A percentile compares a stretch with the other conserved stretches of the same genome.
phyloP scores from a whole-genome alignment of 2,797 vertebrate genomes.

The Fundulus diaphanus region DNA sequence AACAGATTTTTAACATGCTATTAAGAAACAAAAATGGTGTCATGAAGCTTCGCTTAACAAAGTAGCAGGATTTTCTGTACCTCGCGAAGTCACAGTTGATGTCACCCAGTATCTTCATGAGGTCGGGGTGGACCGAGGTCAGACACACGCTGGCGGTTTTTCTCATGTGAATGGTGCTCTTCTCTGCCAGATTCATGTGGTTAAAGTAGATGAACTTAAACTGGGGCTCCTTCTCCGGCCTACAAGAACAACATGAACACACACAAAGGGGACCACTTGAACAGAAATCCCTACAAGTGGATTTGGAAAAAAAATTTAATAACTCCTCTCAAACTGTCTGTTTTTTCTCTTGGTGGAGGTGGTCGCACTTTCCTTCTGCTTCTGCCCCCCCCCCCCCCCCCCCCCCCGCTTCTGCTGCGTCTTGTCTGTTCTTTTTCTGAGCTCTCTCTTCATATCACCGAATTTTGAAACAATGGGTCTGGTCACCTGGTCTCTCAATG shows the following conservation, averaged over 20 bases:
- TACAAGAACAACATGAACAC: conserved; percentile 51
- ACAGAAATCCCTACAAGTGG: background rate
- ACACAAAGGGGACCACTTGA: background rate
- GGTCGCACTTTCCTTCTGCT: no score
- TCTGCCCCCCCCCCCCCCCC: no score
- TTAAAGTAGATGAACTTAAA: conserved; percentile 99
- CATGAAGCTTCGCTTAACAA: background rate
- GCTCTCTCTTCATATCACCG: no score
- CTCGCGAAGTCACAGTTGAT: conserved; percentile 98
- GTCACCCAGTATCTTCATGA: conserved; percentile 99
- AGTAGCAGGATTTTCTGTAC: conserved; percentile 66
- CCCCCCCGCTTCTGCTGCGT: no score
- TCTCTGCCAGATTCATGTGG: conserved; percentile 99
- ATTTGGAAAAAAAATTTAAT: background rate
- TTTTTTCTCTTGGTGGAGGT: no score
- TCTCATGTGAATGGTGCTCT: conserved; percentile 98
- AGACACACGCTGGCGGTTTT: conserved; percentile 94
- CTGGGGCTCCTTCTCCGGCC: conserved; percentile 97
- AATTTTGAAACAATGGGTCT: no score
- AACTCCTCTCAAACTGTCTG: no score
- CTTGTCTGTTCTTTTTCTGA: no score
- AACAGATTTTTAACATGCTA: background rate
- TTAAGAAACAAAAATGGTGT: background rate
- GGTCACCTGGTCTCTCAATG: no score
- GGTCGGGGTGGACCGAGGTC: conserved; percentile 94